Base-by-base conservation (phyloP, 2,888 invertebrate species). In the Eretmocerus hayati region DNA sequence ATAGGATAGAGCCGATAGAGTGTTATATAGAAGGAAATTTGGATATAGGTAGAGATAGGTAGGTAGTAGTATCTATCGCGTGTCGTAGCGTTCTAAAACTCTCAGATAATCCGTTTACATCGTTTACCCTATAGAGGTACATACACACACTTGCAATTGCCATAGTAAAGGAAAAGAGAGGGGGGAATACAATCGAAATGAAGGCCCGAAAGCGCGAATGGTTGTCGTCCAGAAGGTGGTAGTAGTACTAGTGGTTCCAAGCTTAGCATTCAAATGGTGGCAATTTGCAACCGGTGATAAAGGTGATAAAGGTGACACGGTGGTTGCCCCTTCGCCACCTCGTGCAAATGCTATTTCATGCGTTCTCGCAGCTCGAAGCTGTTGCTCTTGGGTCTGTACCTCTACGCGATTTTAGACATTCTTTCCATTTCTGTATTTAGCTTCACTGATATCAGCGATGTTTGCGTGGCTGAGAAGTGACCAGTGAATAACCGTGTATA, bases 271-370 rank as follows among this genome's bases (percentile, higher is more conserved):
- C 64, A 69, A 70, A 70, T 68, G 66, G 69, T 57, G 64, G 67
- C 69, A 69, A 69, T 70, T 69, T 70, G 68, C 66, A 66, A 64
- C 65, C 66, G 68, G 69, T 66, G 69, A 69, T 70, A 69, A 68
- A 69, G 68, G 68, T 67, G 67, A 68, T 68, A 69, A 68, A 69
- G 69, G 67, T 69, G 68, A 67, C 67, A 62, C 62, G 62, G 65
- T 61, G 67, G 66, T 66, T 21, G 57, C 55, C 58, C 22, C n/a
- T 16, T 30, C 20, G 4, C 38, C 19, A 21, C 40, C 18, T 13
- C 45, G n/a, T n/a, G n/a, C n/a, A n/a, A n/a, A n/a, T n/a, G n/a
- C n/a, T n/a, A n/a, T n/a, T n/a, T n/a, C n/a, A n/a, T n/a, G n/a
- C n/a, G n/a, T n/a, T n/a, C n/a, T n/a, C n/a, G n/a, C n/a, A n/a